Base-by-base conservation (phyloP, 2,888 invertebrate species). In the Tachina fera region DNA sequence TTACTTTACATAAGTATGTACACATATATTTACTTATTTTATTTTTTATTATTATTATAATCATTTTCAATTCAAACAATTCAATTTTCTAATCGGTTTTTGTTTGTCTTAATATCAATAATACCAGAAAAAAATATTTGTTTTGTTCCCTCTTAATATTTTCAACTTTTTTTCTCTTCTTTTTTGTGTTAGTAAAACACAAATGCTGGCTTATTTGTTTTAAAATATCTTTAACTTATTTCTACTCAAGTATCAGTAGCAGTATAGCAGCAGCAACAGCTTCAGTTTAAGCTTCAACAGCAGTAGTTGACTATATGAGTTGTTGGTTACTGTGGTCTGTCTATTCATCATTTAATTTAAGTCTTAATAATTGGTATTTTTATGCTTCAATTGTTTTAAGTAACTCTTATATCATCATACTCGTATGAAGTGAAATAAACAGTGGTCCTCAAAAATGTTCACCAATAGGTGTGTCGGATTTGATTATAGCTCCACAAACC, bases 71-170 rank as follows among this genome's bases (percentile, higher is more conserved):
- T 80, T 72, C 56, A 72, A 67, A 83, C n/a, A n/a, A n/a, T n/a
- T n/a, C n/a, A 74, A 83, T 82, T 51, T 67, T 82, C 61, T 87
- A 86, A 83, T 87, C 90, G 89, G 87, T 88, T 90, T 91, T 90
- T 90, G 85, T 88, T 88, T 87, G 89, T 87, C 89, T 88, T 89
- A 88, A 89, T 83, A 84, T 86, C 87, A 84, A 88, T 87, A 83
- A 87, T 49, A 61, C 43, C 13, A 61, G 31, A 8, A 75, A 63
- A 47, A 53, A 58, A 53, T 58, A 61, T 67, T 75, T 85, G 51
- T 71, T 82, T 79, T 83, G 56, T 51, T 60, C 71, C 71, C 45
- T 53, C 77, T 81, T 31, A 31, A 31, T 31, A 83, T 83, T 67
- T 65, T 31, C 58, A 47, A 77, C 67, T 65, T 43, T 74, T 39